A percentile compares a stretch with the other conserved stretches of the same genome.
Conservation (phyloP, 2,113 vertebrate species). For the Elephas maximus region DNA sequence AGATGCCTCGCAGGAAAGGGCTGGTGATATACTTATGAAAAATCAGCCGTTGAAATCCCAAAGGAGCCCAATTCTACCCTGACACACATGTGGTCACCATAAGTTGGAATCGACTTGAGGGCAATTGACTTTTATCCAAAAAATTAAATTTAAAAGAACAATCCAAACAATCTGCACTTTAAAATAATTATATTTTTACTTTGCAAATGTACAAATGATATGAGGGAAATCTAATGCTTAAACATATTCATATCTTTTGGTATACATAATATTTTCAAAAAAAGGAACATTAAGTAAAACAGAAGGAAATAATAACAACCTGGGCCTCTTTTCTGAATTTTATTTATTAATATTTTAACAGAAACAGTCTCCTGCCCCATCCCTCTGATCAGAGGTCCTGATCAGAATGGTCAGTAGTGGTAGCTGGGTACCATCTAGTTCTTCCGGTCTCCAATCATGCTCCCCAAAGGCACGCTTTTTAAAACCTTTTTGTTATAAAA, state of each 20-base stretch:
- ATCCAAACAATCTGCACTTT: not conserved
- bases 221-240: not conserved
- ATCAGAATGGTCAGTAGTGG: no score
- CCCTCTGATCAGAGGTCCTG: not conserved
- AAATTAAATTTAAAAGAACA: not conserved
- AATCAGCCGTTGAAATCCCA: no score
- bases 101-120: no score
- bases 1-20: no score
- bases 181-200: not conserved
- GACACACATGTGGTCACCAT: no score
- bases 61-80: no score
- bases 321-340: not conserved
- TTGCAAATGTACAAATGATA: not conserved
- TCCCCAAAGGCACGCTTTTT: not conserved
- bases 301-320: not conserved
- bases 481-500: not conserved
- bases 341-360: not conserved
- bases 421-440: no score
- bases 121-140: no score
- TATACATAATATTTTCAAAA: not conserved
- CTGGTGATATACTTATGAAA: no score
- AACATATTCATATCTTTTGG: not conserved
- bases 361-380: not conserved
- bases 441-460: not conserved
- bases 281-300: not conserved